These are phyloP conservation scores for Cardiocondyla obscurior DNA, from an alignment of 1,140 invertebrate species.

Conservation along the genomic window DNA sequence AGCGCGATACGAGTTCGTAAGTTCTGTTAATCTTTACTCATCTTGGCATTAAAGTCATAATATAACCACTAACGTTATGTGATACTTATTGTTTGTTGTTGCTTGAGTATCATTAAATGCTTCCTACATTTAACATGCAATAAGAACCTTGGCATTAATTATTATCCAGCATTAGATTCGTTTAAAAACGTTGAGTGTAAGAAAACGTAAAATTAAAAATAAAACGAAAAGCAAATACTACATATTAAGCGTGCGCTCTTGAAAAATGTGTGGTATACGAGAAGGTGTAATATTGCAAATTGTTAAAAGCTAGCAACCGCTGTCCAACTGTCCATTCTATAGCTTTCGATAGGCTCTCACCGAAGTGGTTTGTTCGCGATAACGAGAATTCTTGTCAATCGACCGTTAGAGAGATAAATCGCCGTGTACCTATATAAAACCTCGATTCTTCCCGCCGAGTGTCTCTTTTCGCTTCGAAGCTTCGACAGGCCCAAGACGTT, in stretches of 20 bases:
- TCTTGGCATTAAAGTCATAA: conserved; percentile 49
- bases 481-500: conserved; percentile 61
- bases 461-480: conserved; percentile 52
- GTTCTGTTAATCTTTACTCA: conserved; percentile 53
- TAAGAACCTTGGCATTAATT: background rate
- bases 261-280: background rate
- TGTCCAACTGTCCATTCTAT: background rate
- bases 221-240: background rate
- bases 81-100: conserved; percentile 43
- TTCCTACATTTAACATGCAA: background rate
- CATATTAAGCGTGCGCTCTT: background rate
- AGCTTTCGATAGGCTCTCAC: conserved; percentile 12
- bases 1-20: conserved; percentile 40
- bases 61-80: conserved; percentile 20
- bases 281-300: background rate
- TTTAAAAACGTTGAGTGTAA: no score
- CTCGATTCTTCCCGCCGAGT: conserved; percentile 52
- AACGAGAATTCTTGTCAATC: conserved; percentile 56
- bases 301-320: background rate
- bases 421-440: conserved; percentile 47
- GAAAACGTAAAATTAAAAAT: no score
- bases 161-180: background rate
- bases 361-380: conserved; percentile 37
- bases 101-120: conserved; percentile 9
- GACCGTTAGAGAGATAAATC: conserved; percentile 55